These are phyloP conservation scores for Tenualosa thibaudeaui DNA, from an alignment of 2,797 vertebrate species.

Conservation along the genomic window DNA sequence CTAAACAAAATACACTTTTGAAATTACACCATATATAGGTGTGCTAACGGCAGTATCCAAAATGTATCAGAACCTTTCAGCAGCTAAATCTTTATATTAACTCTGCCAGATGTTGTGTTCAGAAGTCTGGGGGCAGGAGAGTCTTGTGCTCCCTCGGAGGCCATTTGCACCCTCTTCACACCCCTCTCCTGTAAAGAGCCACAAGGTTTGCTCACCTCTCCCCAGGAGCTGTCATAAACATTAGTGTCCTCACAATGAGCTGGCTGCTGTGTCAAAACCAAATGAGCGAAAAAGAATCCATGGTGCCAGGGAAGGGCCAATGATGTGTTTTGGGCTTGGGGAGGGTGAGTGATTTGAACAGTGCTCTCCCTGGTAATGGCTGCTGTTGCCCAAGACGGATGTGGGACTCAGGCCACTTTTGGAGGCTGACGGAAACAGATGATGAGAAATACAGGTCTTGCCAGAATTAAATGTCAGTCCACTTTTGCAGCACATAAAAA, in stretches of 20 bases:
- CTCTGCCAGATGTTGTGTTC: too few species aligned
- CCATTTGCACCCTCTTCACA: constrained; percentile 15
- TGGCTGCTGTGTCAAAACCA: neutral
- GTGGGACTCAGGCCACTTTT: neutral
- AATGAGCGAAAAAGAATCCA: neutral
- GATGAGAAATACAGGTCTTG: neutral
- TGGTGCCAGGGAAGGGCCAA: neutral
- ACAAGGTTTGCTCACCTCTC: neutral
- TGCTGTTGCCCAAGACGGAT: neutral
- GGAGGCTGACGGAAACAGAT: neutral
- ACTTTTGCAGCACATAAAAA: neutral
- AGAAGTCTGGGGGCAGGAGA: neutral
- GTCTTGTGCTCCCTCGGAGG: neutral
- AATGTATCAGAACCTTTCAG: too few species aligned
- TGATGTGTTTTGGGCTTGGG: neutral
- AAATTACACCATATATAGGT: neutral
- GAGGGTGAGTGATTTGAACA: neutral
- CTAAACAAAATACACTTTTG: neutral
- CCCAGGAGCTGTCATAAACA: neutral
- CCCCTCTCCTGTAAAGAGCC: neutral
- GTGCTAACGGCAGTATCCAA: neutral
- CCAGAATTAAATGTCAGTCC: neutral
- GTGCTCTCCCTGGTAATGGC: neutral
- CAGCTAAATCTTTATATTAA: too few species aligned
- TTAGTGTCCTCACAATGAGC: neutral